These are phyloP conservation scores for Pachyseris speciosa DNA, from an alignment of 64 coral and sea anemone species.

Conservation along the genomic window DNA sequence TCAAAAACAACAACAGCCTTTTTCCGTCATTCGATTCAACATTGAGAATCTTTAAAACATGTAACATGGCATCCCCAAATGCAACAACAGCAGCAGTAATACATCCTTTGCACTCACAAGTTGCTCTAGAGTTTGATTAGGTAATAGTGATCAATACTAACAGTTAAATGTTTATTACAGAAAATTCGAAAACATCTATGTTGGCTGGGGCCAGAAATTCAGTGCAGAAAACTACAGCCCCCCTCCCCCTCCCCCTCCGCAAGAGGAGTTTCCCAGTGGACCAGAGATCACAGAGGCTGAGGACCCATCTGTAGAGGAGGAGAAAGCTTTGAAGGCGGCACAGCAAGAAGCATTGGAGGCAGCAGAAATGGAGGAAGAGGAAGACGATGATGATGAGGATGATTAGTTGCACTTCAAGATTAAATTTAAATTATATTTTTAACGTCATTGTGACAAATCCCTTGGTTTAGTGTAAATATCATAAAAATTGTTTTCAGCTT, in stretches of 20 bases:
- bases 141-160: background rate
- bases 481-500: background rate
- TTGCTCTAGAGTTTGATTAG: too few species aligned
- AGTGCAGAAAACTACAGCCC: slow-evolving; percentile 98
- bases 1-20: too few species aligned
- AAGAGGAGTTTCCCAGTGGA: slow-evolving; percentile 98
- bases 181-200: slow-evolving; percentile 99
- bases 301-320: slow-evolving; percentile 97
- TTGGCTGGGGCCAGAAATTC: slow-evolving; percentile 97
- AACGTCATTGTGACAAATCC: background rate
- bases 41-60: too few species aligned
- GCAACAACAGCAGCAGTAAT: too few species aligned
- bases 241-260: slow-evolving; percentile 89
- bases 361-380: slow-evolving; percentile 91
- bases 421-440: background rate
- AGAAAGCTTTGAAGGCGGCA: slow-evolving; percentile 95
- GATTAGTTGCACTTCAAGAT: slow-evolving; percentile 58
- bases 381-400: slow-evolving; percentile 96
- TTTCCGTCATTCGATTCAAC: too few species aligned
- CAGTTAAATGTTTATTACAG: background rate
- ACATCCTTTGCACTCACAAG: too few species aligned
- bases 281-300: slow-evolving; percentile 96
- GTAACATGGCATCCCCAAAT: too few species aligned
- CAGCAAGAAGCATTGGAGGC: slow-evolving; percentile 95
- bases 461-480: background rate